Conservation (phyloP, 2,113 vertebrate genomes). For the Ptilorrhoa leucosticta region DNA sequence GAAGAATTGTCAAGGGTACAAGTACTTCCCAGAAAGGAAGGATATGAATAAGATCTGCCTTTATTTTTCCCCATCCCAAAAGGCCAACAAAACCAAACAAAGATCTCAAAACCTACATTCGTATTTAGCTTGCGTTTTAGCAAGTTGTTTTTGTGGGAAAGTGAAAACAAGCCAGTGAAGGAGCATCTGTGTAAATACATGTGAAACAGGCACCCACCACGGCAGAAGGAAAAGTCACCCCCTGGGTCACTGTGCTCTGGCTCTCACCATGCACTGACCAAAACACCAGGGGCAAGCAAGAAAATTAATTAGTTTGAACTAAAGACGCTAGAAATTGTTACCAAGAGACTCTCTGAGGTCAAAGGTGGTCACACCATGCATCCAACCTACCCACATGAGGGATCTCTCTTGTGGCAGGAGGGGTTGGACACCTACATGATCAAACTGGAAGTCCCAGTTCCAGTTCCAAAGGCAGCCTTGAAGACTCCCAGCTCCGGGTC, state of each 20-base stretch:
- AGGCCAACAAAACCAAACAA: conserved; percentile 3
- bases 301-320: neutral
- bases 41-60: conserved; percentile 43
- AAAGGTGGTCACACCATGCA: accelerated
- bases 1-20: conserved; percentile 31
- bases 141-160: conserved; percentile 33
- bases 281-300: neutral
- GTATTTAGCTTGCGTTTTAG: neutral
- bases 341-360: neutral
- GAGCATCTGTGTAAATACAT: conserved; percentile 41
- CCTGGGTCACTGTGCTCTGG: neutral
- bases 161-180: neutral
- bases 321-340: neutral
- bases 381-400: accelerated
- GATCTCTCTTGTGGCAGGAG: neutral
- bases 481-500: neutral
- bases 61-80: neutral
- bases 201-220: neutral
- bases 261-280: neutral
- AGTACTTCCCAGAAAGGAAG: conserved; percentile 57
- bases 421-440: neutral
- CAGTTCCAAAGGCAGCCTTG: neutral
- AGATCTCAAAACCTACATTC: neutral
- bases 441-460: neutral
- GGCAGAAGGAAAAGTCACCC: neutral